Evolutionary conservation across 2,113 vertebrate species (phyloP), one percentile per base, ranked within the genome.

Genomic region (Cheilinus undulatus): DNA sequence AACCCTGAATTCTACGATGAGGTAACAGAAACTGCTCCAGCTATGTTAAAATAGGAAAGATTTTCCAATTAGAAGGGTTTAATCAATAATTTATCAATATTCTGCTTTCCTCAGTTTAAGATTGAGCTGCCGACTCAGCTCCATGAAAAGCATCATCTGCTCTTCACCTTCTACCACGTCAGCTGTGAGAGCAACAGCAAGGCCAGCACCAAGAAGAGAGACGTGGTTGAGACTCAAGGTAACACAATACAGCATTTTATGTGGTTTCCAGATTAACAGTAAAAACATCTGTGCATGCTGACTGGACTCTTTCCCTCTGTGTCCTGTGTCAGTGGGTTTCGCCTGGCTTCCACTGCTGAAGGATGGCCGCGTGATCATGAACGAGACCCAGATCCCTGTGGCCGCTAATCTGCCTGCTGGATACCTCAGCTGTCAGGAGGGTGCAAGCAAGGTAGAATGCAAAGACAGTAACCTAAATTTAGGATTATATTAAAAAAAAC

Each of bases 1-100:
- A 98, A 95, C 89, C 98, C 98, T 8, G 98, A 99, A 79, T 99
- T 99, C 89, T 99, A 99, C 76, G 98, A 99, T 73, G 98, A 99
- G 95, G 98, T 99, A 87, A 93, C 87, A 66, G 13, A 1, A 15
- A 10, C 23, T 15, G 10, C 14, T 3, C 13, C 19, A 28, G n/a
- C 62, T 26, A 19, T 11, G 4, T 27, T 52, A 12, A 38, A 22
- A 28, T 8, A 40, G 1, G 52, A 4, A 26, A 28, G 13, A 28
- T 24, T 50, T 2, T n/a, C 8, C 5, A 20, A 3, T 13, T n/a
- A 34, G 32, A 34, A 34, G 32, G 32, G 32, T 11, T 34, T 34
- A 5, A 34, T 10, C 1, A 34, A 3, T 19, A 27, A 17, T 3
- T 28, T 14, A 9, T 19, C 2, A n/a, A 11, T 56, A 59, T 51